A percentile compares a stretch with the other conserved stretches of the same genome.
Evolutionary conservation across 2,888 invertebrate genomes (phyloP).

Genomic region (Dryadula phaetusa): DNA sequence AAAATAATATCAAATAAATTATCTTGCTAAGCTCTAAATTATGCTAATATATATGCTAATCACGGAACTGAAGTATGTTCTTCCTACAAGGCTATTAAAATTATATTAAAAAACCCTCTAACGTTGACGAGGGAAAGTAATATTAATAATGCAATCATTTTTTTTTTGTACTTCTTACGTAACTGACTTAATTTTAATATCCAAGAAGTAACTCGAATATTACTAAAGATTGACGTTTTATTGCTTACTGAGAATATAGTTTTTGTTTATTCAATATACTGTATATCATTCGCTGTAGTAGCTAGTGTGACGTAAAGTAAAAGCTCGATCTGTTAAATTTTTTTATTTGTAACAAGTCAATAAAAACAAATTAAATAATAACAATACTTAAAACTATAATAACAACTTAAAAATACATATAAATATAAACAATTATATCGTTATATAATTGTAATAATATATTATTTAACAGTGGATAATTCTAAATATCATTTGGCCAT

Average conservation of each 20-base stretch:
- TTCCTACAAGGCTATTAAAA: neutral
- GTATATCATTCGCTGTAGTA: neutral
- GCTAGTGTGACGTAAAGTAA: neutral
- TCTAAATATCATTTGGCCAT: neutral
- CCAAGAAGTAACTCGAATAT: neutral
- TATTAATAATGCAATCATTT: neutral
- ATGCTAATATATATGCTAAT: conserved; percentile 1
- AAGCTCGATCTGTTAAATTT: neutral
- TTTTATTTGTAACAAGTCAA: conserved; percentile 21
- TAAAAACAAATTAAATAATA: conserved; percentile 7
- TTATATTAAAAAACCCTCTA: neutral
- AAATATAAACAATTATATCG: neutral
- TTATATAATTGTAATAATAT: neutral
- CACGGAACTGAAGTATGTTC: neutral
- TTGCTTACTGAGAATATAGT: neutral
- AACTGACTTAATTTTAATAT: neutral
- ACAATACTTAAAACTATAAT: neutral
- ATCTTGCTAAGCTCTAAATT: neutral
- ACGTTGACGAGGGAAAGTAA: neutral
- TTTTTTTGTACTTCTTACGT: neutral
- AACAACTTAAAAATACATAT: neutral
- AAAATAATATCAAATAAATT: neutral
- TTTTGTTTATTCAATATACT: neutral
- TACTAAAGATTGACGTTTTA: neutral
- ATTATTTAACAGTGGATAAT: neutral